These are phyloP conservation scores for Osedax fenrisi DNA, from an alignment of 2,888 invertebrate species.

Conservation along the genomic window DNA sequence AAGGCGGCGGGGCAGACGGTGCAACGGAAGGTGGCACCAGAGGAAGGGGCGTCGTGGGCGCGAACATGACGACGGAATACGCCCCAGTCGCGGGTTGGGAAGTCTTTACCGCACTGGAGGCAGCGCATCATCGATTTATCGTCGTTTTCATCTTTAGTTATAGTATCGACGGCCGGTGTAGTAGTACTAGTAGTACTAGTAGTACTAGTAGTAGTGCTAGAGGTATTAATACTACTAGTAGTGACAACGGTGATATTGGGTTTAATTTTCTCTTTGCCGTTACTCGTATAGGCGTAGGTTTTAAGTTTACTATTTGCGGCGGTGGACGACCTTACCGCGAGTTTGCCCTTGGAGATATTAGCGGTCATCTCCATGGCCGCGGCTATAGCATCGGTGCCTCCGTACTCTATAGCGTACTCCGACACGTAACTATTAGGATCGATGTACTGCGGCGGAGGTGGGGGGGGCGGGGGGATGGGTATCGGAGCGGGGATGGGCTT, in stretches of 20 bases:
- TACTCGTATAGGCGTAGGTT: neutral
- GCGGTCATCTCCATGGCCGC: neutral
- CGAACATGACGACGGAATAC: constrained; percentile 28
- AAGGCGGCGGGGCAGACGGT: constrained; percentile 29
- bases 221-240: neutral
- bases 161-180: neutral
- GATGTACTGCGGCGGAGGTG: neutral
- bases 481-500: neutral
- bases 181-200: neutral
- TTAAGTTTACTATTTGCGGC: neutral
- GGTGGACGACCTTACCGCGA: neutral
- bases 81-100: constrained; percentile 33
- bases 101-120: constrained; percentile 30
- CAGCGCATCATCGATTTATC: constrained; percentile 27
- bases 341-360: neutral
- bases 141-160: neutral
- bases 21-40: constrained; percentile 9
- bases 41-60: constrained; percentile 21
- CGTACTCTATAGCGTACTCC: neutral
- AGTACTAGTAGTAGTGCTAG: neutral
- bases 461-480: neutral
- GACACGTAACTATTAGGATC: neutral
- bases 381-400: neutral
- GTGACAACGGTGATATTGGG: too few relatives aligned
- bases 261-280: too few relatives aligned